phyloP scores from a whole-genome alignment of 2,113 vertebrate genomes.

The Micronycteris hirsuta region DNA sequence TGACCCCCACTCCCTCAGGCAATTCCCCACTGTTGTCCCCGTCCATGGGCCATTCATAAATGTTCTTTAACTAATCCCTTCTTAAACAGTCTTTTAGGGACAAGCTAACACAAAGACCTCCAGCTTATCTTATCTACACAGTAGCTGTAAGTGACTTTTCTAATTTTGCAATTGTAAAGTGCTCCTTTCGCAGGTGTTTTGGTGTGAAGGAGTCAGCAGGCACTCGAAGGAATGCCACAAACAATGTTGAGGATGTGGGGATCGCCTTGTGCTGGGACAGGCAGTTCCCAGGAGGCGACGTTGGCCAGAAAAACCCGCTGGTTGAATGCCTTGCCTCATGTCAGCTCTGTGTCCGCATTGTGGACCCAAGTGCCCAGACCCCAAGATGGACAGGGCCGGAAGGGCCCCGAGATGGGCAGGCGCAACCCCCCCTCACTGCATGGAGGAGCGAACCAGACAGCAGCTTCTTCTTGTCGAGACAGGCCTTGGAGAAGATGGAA shows the following conservation, averaged over 20 bases:
- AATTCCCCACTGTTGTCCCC: neutral
- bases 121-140: neutral
- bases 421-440: neutral
- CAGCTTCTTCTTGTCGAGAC: neutral
- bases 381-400: neutral
- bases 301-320: neutral
- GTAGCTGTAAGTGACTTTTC: neutral
- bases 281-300: neutral
- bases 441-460: neutral
- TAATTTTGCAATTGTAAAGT: neutral
- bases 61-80: neutral
- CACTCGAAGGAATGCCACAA: neutral
- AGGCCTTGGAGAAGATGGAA: neutral
- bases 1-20: too few species aligned
- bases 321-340: neutral
- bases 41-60: too few species aligned
- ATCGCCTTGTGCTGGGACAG: neutral
- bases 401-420: neutral
- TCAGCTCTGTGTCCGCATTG: neutral
- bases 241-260: neutral
- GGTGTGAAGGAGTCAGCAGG: neutral
- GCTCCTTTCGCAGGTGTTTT: neutral
- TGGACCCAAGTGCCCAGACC: neutral
- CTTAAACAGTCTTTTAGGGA: neutral
- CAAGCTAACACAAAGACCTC: neutral